Evolutionary conservation across 1,140 invertebrate species (phyloP), one percentile per base, ranked within the genome.

Genomic region (Cylas formicarius): DNA sequence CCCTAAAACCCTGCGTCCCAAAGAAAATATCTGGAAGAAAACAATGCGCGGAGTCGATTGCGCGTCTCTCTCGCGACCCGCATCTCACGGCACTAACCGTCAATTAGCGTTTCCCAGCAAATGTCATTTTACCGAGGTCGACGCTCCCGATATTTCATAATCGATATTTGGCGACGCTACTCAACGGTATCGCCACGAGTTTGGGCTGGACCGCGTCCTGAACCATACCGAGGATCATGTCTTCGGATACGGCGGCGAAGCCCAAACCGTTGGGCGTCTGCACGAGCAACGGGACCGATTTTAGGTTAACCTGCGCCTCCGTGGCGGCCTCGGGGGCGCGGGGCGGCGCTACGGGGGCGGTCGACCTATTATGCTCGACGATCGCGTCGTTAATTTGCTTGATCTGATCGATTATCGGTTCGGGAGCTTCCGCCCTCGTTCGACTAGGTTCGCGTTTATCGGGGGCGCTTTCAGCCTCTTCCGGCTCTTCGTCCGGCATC

Each of bases 221-320:
- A 3, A 52, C 27, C 24, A 50, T 28, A 2, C 52, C 47, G 8
- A 53, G 35, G 26, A 53, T 46, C 47, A 50, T 50, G 10, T 48
- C 52, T 2, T 50, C 44, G 3, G 52, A 29, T 6, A 48, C 40
- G 21, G 45, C 45, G n/a, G 44, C 47, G 22, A 46, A 53, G 19
- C 41, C 47, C 22, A 53, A 11, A 21, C 41, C 41, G 26, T 48
- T 48, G 4, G 37, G 16, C 1, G 52, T 50, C 21, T 49, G 43
- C 9, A 50, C 35, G 5, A 53, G 4, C 17, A 53, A 43, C n/a
- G 51, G 51, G 13, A 48, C n/a, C 8, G 46, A 45, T 22, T 53
- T 43, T 16, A 47, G n/a, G 20, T 39, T 44, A 11, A 16, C 17
- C 16, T 28, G 2, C 11, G 27, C 4, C 14, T 20, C 6, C 5